A percentile compares a stretch with the other conserved stretches of the same genome.
These are phyloP conservation scores for Pocillopora damicornis DNA, from an alignment of 64 coral and sea anemone species.

Conservation along the genomic window DNA sequence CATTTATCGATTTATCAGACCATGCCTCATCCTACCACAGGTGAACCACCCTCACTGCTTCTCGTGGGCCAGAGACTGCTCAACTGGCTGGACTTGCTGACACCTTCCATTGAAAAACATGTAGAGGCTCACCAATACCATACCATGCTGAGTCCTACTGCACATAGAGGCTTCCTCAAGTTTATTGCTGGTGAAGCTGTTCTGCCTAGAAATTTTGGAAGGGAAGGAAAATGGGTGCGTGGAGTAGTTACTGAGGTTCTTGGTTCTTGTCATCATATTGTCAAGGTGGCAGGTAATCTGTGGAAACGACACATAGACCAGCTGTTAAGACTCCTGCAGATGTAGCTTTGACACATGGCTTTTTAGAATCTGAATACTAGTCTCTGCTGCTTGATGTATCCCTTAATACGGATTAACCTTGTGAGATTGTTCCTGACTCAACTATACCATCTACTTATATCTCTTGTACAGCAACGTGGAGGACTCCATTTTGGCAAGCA, in stretches of 20 bases:
- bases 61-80: slow-evolving; percentile 28
- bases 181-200: slow-evolving; percentile 17
- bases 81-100: slow-evolving; percentile 28
- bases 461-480: neutral
- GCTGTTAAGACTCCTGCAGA: slow-evolving; percentile 7
- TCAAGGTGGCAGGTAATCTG: slow-evolving; percentile 21
- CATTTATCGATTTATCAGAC: slow-evolving; percentile 42
- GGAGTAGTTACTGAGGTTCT: slow-evolving; percentile 38
- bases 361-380: neutral
- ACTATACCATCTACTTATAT: neutral
- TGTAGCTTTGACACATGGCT: neutral
- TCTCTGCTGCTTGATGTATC: neutral
- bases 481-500: neutral
- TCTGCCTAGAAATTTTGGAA: slow-evolving; percentile 24
- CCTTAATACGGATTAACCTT: neutral
- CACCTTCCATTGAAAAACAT: slow-evolving; percentile 30
- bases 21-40: slow-evolving; percentile 41
- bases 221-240: slow-evolving; percentile 35
- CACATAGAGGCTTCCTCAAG: slow-evolving; percentile 9
- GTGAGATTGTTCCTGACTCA: neutral
- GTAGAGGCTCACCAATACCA: slow-evolving; percentile 3
- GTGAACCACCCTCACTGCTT: slow-evolving; percentile 34
- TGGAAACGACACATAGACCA: slow-evolving; percentile 56
- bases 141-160: slow-evolving; percentile 14
- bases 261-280: slow-evolving; percentile 51